phyloP scores from a whole-genome alignment of 2,113 vertebrate genomes.

The Xyliphius kryptos region DNA sequence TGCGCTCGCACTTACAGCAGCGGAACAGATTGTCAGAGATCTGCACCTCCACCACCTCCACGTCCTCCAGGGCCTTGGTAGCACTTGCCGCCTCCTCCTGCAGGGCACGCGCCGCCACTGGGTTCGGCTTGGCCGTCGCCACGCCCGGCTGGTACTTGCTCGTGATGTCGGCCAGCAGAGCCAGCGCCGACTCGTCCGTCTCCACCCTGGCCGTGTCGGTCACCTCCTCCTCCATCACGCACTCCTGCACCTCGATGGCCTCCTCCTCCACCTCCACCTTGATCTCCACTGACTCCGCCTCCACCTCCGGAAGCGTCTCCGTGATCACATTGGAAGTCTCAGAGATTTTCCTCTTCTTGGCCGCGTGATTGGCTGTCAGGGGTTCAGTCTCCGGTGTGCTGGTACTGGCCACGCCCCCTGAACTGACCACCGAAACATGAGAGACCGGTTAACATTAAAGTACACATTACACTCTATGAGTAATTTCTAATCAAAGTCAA shows the following conservation, averaged over 20 bases:
- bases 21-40: slow-evolving; percentile 95
- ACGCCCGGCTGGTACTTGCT: slow-evolving; percentile 94
- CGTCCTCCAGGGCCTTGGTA: slow-evolving; percentile 85
- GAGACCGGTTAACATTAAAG: not conserved
- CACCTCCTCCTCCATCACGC: slow-evolving; percentile 73
- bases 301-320: slow-evolving; percentile 77
- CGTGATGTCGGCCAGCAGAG: slow-evolving; percentile 92
- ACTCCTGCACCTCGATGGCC: slow-evolving; percentile 73
- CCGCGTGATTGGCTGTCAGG: slow-evolving; percentile 60
- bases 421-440: not conserved
- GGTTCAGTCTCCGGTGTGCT: slow-evolving; percentile 22
- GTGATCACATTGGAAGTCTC: slow-evolving; percentile 89
- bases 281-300: slow-evolving; percentile 79
- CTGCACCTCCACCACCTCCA: slow-evolving; percentile 94
- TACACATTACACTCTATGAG: too few relatives aligned
- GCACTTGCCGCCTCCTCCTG: slow-evolving; percentile 79
- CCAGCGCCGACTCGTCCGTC: slow-evolving; percentile 87
- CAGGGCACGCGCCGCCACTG: slow-evolving; percentile 56
- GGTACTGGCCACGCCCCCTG: not conserved
- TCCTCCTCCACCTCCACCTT: slow-evolving; percentile 82
- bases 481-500: not conserved
- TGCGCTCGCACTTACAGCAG: slow-evolving; percentile 91
- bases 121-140: slow-evolving; percentile 50
- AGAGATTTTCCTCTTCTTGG: slow-evolving; percentile 84
- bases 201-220: slow-evolving; percentile 70